Evolutionary conservation across 2,888 invertebrate species (phyloP).

Genomic region (Melieria omissa): DNA sequence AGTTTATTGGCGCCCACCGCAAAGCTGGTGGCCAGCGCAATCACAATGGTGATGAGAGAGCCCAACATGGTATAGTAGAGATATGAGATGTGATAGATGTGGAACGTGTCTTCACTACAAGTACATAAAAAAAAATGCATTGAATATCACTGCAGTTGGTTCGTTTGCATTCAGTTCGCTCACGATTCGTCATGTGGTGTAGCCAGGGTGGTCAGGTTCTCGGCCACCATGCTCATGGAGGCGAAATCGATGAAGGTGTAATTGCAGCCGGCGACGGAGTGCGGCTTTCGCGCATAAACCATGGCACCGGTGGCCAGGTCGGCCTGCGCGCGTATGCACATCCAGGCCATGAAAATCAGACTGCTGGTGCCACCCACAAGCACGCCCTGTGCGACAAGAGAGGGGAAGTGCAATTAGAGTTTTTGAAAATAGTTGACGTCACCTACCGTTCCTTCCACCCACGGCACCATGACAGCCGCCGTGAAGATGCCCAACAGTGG

Average conservation of each 20-base stretch:
- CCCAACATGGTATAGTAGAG: constrained; percentile 81
- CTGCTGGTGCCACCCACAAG: constrained; percentile 69
- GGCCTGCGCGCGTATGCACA: constrained; percentile 69
- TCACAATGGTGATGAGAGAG: constrained; percentile 69
- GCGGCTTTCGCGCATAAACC: constrained; percentile 68
- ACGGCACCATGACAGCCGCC: constrained; percentile 76
- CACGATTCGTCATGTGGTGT: constrained; percentile 18
- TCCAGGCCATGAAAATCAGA: constrained; percentile 69
- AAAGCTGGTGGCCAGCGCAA: constrained; percentile 70
- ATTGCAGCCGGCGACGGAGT: constrained; percentile 69
- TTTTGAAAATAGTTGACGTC: neutral
- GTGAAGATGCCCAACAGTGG: constrained; percentile 77
- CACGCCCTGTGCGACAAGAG: constrained; percentile 66
- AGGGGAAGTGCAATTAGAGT: neutral
- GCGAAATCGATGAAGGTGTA: constrained; percentile 68
- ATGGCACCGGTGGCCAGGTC: constrained; percentile 69
- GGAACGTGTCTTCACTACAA: constrained; percentile 56
- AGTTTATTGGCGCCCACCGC: constrained; percentile 69
- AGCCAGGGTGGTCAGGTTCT: constrained; percentile 48
- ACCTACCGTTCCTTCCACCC: constrained; percentile 72
- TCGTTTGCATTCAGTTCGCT: constrained; percentile 40
- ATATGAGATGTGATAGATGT: constrained; percentile 78
- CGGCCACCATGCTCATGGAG: constrained; percentile 55
- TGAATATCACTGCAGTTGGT: neutral
- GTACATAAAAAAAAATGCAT: neutral